Percentiles rank a stretch among this genome's conserved stretches.
Conservation (phyloP, 1,140 invertebrate genomes). For the Calliopsis andreniformis region DNA sequence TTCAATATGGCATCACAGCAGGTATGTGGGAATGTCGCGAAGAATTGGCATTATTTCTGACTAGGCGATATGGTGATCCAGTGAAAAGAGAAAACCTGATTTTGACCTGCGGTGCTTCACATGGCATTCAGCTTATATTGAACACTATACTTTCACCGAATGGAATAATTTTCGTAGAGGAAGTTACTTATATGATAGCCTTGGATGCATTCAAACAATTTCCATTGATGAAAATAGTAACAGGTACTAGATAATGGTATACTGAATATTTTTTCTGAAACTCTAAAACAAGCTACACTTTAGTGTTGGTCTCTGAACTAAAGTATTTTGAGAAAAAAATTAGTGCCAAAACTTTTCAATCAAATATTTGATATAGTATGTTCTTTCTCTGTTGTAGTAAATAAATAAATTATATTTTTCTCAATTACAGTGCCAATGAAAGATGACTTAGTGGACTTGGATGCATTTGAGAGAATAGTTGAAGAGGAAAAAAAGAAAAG, state of each 20-base stretch:
- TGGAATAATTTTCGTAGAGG: constrained; percentile 85
- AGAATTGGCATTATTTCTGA: constrained; percentile 81
- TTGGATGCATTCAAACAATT: constrained; percentile 83
- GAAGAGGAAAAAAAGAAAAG: constrained; percentile 67
- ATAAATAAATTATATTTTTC: constrained; percentile 11
- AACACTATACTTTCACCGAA: constrained; percentile 83
- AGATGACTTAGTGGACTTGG: constrained; percentile 82
- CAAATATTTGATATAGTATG: too few species aligned
- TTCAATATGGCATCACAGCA: constrained; percentile 82
- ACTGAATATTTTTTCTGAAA: not conserved
- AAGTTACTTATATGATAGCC: constrained; percentile 87
- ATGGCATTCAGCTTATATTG: constrained; percentile 84
- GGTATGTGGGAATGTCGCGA: constrained; percentile 81
- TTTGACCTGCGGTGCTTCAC: constrained; percentile 85
- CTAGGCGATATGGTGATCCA: constrained; percentile 76
- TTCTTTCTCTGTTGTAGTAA: too few species aligned
- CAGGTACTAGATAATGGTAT: constrained; percentile 70
- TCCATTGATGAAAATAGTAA: constrained; percentile 82
- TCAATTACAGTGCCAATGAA: constrained; percentile 81
- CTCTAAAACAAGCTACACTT: too few species aligned
- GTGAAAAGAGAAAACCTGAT: constrained; percentile 83
- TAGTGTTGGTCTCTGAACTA: too few species aligned
- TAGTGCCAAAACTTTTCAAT: too few species aligned
- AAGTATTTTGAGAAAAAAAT: too few species aligned
- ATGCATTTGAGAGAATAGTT: constrained; percentile 78